Percentiles rank a stretch among this genome's conserved stretches.
phyloP scores from a whole-genome alignment of 2,797 vertebrate species.

The Girardinus metallicus region DNA sequence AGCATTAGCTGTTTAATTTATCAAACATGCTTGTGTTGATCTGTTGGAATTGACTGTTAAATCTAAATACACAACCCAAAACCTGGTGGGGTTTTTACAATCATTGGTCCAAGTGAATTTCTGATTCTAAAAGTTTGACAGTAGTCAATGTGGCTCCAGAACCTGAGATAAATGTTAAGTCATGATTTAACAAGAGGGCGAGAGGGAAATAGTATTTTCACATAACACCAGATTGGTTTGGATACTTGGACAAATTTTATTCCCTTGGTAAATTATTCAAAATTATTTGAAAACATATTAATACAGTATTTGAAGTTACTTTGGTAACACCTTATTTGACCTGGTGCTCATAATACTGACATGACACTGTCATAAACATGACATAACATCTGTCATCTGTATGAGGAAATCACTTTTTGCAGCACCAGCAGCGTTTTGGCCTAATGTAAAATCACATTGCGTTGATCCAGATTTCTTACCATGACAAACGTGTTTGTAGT shows the following conservation, averaged over 20 bases:
- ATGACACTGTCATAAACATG: no score
- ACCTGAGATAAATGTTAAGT: not conserved
- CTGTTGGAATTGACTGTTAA: not conserved
- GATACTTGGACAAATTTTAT: not conserved
- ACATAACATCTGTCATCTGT: not conserved
- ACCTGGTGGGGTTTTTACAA: not conserved
- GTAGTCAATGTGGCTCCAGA: not conserved
- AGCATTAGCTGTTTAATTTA: no score
- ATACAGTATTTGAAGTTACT: not conserved
- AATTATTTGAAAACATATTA: not conserved
- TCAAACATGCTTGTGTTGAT: no score
- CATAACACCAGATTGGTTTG: not conserved
- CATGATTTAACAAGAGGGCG: not conserved
- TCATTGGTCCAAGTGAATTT: not conserved
- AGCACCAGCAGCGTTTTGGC: not conserved
- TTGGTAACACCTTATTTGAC: not conserved
- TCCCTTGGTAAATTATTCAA: not conserved
- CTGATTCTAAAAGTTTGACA: not conserved
- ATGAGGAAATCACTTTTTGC: not conserved
- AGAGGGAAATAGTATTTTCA: not conserved
- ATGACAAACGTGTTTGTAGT: constrained; percentile 77
- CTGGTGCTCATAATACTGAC: no score
- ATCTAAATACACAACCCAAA: not conserved
- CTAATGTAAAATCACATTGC: not conserved
- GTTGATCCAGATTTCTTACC: constrained; percentile 50